Conservation (phyloP, 1,140 invertebrate species). For the Drosophila pseudoananassae region DNA sequence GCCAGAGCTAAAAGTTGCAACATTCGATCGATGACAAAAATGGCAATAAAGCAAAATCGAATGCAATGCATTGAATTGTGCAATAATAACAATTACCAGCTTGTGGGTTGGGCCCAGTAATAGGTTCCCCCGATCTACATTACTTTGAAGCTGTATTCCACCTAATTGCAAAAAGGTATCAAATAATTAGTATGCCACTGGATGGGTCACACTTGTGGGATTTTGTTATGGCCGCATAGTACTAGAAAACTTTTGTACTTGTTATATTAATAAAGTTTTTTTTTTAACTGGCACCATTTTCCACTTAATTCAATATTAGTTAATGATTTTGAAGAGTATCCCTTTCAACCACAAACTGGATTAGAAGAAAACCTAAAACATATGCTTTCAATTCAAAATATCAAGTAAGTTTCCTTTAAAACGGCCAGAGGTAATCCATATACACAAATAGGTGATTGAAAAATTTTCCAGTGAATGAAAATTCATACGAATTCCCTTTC, state of each 20-base stretch:
- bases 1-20: slow-evolving; percentile 65
- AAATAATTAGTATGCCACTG: slow-evolving; percentile 24
- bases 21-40: slow-evolving; percentile 40
- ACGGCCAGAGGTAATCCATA: slow-evolving; percentile 7
- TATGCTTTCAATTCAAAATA: slow-evolving; percentile 9
- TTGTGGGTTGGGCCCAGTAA: slow-evolving; percentile 45
- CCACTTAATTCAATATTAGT: too few species aligned
- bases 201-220: slow-evolving; percentile 57
- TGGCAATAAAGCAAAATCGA: slow-evolving; percentile 6
- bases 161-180: slow-evolving; percentile 19
- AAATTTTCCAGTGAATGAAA: slow-evolving; percentile 37
- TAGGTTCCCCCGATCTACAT: slow-evolving; percentile 39
- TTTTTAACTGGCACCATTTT: too few species aligned
- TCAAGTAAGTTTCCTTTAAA: neutral
- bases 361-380: neutral
- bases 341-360: slow-evolving; percentile 4
- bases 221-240: neutral
- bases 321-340: too few species aligned
- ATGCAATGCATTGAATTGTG: slow-evolving; percentile 41
- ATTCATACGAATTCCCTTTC: slow-evolving; percentile 22
- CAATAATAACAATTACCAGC: slow-evolving; percentile 35
- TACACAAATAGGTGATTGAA: slow-evolving; percentile 6
- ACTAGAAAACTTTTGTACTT: too few species aligned
- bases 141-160: slow-evolving; percentile 31
- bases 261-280: too few species aligned